These are phyloP conservation scores for Liopterus haemorrhoidalis DNA, from an alignment of 2,888 invertebrate species.

Conservation along the genomic window DNA sequence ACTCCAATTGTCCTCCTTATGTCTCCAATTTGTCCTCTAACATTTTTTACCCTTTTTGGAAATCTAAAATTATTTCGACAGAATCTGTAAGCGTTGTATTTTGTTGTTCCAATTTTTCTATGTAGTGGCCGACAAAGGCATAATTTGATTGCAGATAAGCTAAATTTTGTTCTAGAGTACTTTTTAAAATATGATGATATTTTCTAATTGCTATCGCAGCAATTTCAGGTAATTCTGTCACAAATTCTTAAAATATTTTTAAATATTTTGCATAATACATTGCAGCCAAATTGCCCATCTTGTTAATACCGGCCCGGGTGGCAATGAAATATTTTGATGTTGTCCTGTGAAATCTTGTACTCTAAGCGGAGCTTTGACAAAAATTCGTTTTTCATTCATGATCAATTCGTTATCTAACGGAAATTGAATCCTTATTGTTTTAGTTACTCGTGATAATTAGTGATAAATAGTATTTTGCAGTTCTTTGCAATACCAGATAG, in stretches of 20 bases:
- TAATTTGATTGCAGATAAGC: slow-evolving; percentile 6
- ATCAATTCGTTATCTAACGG: slow-evolving; percentile 19
- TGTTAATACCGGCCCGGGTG: slow-evolving; percentile 16
- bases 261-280: slow-evolving; percentile 15
- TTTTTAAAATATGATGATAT: slow-evolving; percentile 2
- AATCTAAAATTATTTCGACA: slow-evolving; percentile 3
- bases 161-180: slow-evolving; percentile 6
- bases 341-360: slow-evolving; percentile 13
- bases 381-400: slow-evolving; percentile 17
- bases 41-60: background rate
- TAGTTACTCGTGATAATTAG: too few relatives aligned
- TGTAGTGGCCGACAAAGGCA: slow-evolving; percentile 6
- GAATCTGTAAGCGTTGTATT: slow-evolving; percentile 6
- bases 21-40: slow-evolving; percentile 5
- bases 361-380: slow-evolving; percentile 18
- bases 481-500: too few relatives aligned
- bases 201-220: background rate
- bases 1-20: too few relatives aligned
- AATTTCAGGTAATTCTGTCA: too few relatives aligned
- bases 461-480: too few relatives aligned
- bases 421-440: slow-evolving; percentile 18
- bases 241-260: too few relatives aligned
- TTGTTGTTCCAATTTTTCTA: too few relatives aligned
- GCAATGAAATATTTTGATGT: slow-evolving; percentile 7
- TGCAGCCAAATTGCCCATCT: slow-evolving; percentile 19